Conservation (phyloP, 2,888 invertebrate genomes). For the Chrysolina americana region DNA sequence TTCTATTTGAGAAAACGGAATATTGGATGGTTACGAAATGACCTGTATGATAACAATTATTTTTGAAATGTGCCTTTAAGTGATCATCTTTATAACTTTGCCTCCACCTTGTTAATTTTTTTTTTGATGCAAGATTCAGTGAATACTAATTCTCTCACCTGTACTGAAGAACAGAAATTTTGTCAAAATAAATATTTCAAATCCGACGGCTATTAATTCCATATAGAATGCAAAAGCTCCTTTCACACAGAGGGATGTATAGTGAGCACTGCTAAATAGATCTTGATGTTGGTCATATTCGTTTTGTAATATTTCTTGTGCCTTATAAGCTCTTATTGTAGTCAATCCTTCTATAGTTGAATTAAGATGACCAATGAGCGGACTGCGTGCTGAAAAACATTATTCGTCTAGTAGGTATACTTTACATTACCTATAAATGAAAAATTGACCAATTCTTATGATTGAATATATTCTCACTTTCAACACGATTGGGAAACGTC, state of each 20-base stretch:
- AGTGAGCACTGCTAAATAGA: conserved; percentile 62
- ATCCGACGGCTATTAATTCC: conserved; percentile 57
- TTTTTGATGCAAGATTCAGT: too few species aligned
- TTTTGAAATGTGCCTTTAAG: too few species aligned
- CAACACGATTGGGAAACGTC: too few species aligned
- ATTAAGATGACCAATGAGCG: conserved; percentile 65
- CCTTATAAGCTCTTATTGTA: conserved; percentile 63
- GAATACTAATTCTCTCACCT: conserved; percentile 40
- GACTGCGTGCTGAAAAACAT: conserved; percentile 61
- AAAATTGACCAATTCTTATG: too few species aligned
- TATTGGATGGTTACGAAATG: too few species aligned
- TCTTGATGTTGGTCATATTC: conserved; percentile 66
- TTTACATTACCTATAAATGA: too few species aligned
- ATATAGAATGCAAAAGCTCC: conserved; percentile 62
- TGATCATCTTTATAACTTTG: too few species aligned
- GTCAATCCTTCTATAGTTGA: conserved; percentile 65
- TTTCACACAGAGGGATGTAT: conserved; percentile 58
- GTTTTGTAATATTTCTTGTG: conserved; percentile 59
- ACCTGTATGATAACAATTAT: too few species aligned
- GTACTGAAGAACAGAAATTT: conserved; percentile 52
- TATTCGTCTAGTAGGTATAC: neutral
- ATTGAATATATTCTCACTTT: too few species aligned
- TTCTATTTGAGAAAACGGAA: too few species aligned
- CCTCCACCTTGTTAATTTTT: too few species aligned
- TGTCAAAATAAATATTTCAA: conserved; percentile 51